Evolutionary conservation across 2,113 vertebrate species (phyloP).

Genomic region (Strigops habroptila): DNA sequence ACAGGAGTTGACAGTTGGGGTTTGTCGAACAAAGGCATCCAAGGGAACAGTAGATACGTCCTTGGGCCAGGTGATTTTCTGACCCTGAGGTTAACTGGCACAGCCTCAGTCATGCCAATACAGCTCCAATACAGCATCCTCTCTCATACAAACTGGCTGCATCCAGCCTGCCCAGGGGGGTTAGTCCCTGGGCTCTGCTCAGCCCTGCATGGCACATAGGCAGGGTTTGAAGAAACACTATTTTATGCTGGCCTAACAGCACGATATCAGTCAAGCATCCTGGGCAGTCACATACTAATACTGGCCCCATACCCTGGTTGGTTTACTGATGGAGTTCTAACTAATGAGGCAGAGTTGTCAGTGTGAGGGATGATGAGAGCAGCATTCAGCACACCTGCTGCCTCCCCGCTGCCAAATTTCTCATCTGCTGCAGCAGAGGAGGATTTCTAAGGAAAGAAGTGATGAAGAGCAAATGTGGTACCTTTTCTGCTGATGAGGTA

Average conservation of each 20-base stretch:
- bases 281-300: background rate
- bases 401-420: background rate
- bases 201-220: background rate
- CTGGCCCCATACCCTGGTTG: background rate
- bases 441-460: background rate
- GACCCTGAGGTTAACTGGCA: background rate
- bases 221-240: background rate
- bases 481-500: background rate
- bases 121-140: background rate
- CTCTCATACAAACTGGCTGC: background rate
- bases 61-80: background rate
- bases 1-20: background rate
- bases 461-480: background rate
- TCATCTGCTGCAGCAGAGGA: background rate
- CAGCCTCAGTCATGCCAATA: fast-evolving
- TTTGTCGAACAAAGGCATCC: background rate
- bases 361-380: background rate
- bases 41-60: background rate
- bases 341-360: background rate
- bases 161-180: background rate
- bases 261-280: background rate
- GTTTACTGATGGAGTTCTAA: background rate
- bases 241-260: background rate
- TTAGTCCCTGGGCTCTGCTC: background rate
- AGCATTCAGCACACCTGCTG: background rate